A percentile compares a stretch with the other conserved stretches of the same genome.
phyloP scores from a whole-genome alignment of 2,888 invertebrate species.

The Steinernema carpocapsae region DNA sequence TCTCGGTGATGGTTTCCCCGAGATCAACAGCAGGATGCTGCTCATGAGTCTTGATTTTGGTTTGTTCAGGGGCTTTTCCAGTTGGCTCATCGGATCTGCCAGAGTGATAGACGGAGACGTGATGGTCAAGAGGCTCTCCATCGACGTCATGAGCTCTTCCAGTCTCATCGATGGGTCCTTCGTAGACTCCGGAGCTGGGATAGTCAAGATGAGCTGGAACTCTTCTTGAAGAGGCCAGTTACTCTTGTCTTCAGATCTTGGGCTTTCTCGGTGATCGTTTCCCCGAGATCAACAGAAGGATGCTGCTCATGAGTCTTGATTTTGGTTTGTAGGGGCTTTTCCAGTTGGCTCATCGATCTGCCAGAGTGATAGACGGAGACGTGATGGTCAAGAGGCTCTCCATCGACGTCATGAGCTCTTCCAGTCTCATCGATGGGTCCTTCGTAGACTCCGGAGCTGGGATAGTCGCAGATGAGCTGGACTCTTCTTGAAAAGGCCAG shows the following conservation, averaged over 20 bases:
- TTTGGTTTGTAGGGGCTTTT: constrained; percentile 34
- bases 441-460: constrained; percentile 45
- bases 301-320: too few species aligned
- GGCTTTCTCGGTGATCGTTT: neutral
- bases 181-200: constrained; percentile 47
- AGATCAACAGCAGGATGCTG: too few species aligned
- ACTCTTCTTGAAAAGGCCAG: constrained; percentile 49
- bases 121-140: constrained; percentile 46
- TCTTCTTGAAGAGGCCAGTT: constrained; percentile 49
- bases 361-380: constrained; percentile 46
- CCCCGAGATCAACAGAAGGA: too few species aligned
- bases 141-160: constrained; percentile 43
- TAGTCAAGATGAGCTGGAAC: constrained; percentile 47
- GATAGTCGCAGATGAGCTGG: constrained; percentile 48
- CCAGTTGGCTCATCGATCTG: constrained; percentile 38
- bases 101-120: constrained; percentile 46
- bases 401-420: constrained; percentile 44
- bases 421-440: constrained; percentile 49
- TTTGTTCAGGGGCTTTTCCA: too few species aligned
- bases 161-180: constrained; percentile 48
- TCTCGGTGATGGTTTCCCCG: too few species aligned
- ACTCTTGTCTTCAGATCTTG: constrained; percentile 44
- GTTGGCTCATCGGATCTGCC: constrained; percentile 49
- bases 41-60: too few species aligned
- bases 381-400: constrained; percentile 44